These are phyloP conservation scores for Zophobas morio DNA, from an alignment of 1,140 invertebrate species.

Conservation along the genomic window DNA sequence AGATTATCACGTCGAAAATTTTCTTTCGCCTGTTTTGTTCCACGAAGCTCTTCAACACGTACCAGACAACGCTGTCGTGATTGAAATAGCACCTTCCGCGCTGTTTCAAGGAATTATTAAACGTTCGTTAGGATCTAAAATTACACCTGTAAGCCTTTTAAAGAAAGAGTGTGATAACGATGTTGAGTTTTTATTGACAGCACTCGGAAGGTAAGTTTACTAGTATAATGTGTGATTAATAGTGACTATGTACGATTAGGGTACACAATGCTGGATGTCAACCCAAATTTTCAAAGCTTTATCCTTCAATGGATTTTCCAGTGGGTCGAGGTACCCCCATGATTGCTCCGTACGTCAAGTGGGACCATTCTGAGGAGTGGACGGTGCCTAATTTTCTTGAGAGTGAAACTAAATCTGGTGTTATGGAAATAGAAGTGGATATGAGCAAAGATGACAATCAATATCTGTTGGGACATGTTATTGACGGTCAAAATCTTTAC, in stretches of 20 bases:
- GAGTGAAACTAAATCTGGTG: slow-evolving; percentile 74
- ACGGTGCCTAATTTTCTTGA: slow-evolving; percentile 79
- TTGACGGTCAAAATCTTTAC: slow-evolving; percentile 95
- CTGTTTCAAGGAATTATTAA: slow-evolving; percentile 91
- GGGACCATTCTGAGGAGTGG: slow-evolving; percentile 93
- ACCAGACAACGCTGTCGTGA: slow-evolving; percentile 88
- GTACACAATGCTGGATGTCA: slow-evolving; percentile 86
- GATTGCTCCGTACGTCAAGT: slow-evolving; percentile 86
- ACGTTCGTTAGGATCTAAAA: slow-evolving; percentile 77
- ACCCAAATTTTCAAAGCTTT: slow-evolving; percentile 81
- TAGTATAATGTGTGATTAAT: too few species aligned
- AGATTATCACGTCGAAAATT: slow-evolving; percentile 96
- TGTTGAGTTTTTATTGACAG: slow-evolving; percentile 77
- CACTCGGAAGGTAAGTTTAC: slow-evolving; percentile 80
- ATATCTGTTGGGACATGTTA: slow-evolving; percentile 89
- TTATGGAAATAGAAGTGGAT: slow-evolving; percentile 85
- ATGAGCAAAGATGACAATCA: slow-evolving; percentile 82
- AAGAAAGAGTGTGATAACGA: slow-evolving; percentile 81
- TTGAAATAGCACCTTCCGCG: slow-evolving; percentile 95
- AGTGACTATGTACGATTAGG: slow-evolving; percentile 66
- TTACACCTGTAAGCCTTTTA: slow-evolving; percentile 83
- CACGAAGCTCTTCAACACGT: slow-evolving; percentile 87
- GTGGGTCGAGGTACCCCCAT: slow-evolving; percentile 92
- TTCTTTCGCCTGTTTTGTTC: slow-evolving; percentile 89
- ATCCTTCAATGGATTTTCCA: slow-evolving; percentile 83